A percentile compares a stretch with the other conserved stretches of the same genome.
Evolutionary conservation across 2,113 vertebrate genomes (phyloP).

Genomic region (Deroptyus accipitrinus): DNA sequence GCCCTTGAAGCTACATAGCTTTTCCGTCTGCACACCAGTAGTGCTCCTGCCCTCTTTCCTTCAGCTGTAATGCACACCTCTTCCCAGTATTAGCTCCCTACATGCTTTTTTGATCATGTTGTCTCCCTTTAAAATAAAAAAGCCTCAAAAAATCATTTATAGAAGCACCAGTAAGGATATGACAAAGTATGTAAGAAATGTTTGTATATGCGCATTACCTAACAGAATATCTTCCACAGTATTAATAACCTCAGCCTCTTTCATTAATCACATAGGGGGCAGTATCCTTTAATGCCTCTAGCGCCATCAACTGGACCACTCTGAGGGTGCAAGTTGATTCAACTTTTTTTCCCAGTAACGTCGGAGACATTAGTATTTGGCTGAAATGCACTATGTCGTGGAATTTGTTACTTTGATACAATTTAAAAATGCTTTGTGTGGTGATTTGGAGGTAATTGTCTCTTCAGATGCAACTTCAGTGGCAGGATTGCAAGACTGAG

Average conservation of each 20-base stretch:
- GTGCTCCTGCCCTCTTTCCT: not conserved
- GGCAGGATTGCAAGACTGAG: not conserved
- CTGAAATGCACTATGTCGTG: not conserved
- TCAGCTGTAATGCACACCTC: not conserved
- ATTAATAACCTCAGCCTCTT: not conserved
- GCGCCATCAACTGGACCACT: not conserved
- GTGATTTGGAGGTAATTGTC: not conserved
- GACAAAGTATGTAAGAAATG: not conserved
- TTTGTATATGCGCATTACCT: not conserved
- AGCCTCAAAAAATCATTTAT: not conserved
- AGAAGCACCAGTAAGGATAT: not conserved
- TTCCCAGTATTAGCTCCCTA: not conserved
- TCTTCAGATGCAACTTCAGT: not conserved
- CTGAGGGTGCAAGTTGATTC: not conserved
- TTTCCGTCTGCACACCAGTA: not conserved
- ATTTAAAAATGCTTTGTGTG: not conserved
- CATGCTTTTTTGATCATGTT: not conserved
- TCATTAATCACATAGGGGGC: not conserved
- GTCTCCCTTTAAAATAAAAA: not conserved
- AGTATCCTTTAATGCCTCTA: not conserved
- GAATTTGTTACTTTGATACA: not conserved
- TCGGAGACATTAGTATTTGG: not conserved
- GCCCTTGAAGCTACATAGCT: accelerated
- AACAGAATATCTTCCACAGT: not conserved
- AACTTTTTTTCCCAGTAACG: not conserved